phyloP scores from a whole-genome alignment of 2,888 invertebrate species.

The Machimus rusticus region DNA sequence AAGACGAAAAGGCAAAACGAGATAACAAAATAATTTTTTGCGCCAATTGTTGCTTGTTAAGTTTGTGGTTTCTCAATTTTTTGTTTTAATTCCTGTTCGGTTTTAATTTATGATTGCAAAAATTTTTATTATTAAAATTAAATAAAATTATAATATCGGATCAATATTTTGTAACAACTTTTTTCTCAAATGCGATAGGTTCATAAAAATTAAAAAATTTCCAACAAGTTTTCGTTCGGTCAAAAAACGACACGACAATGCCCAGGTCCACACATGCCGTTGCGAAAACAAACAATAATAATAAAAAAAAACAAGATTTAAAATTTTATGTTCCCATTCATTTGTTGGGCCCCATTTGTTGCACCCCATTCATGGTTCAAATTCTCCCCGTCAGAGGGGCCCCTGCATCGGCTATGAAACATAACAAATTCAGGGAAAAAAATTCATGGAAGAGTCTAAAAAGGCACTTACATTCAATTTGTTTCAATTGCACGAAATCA shows the following conservation, averaged over 20 bases:
- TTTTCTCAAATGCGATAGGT: too few species aligned
- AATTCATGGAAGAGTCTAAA: slow-evolving; percentile 39
- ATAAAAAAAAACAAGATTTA: neutral
- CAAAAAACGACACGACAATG: neutral
- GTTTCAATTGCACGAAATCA: slow-evolving; percentile 50
- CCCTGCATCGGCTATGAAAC: neutral
- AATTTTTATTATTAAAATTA: too few species aligned
- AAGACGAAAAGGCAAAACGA: neutral
- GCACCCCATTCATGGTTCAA: neutral
- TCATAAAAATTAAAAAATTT: too few species aligned
- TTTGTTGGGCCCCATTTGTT: too few species aligned
- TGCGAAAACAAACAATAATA: too few species aligned
- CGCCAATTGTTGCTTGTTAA: neutral
- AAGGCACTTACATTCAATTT: slow-evolving; percentile 50
- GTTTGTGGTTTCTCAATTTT: too few species aligned
- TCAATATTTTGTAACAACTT: too few species aligned
- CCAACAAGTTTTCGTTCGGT: too few species aligned
- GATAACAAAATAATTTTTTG: neutral
- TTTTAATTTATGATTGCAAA: neutral
- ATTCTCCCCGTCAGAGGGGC: neutral
- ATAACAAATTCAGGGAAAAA: slow-evolving; percentile 38
- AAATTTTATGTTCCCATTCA: neutral
- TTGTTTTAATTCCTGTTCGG: neutral
- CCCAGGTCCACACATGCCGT: neutral
- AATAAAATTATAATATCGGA: too few species aligned